phyloP scores from a whole-genome alignment of 1,140 invertebrate genomes.

The Drosophila lacteicornis region DNA sequence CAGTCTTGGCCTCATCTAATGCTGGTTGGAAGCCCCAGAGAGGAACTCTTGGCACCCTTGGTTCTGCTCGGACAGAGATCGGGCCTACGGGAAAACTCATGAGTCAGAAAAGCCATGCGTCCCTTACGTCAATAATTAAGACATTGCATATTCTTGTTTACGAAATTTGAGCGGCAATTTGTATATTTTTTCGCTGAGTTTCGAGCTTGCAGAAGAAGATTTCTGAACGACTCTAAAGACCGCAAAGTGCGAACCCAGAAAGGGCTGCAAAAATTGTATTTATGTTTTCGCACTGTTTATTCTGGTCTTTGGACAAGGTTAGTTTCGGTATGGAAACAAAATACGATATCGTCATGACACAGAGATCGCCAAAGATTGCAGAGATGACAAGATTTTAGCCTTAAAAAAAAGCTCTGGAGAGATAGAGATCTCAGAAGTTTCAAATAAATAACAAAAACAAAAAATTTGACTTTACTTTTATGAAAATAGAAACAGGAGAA shows the following conservation, averaged over 20 bases:
- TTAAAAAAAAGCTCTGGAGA: background rate
- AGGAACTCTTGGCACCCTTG: constrained; percentile 14
- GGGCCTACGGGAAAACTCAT: constrained; percentile 26
- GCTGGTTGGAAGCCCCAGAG: constrained; percentile 34
- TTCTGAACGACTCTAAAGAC: constrained; percentile 31
- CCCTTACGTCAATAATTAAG: constrained; percentile 66
- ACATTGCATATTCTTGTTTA: constrained; percentile 75
- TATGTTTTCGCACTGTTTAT: constrained; percentile 27
- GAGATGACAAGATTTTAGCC: background rate
- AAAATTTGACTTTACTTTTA: no score
- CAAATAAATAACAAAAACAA: background rate
- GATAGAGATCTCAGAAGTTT: background rate
- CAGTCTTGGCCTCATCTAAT: constrained; percentile 19
- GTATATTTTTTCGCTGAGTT: constrained; percentile 66
- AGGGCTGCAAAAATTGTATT: constrained; percentile 18
- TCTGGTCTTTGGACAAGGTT: constrained; percentile 33
- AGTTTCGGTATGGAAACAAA: background rate
- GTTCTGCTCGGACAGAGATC: constrained; percentile 20
- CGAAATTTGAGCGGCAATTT: constrained; percentile 65
- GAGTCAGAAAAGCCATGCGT: constrained; percentile 38
- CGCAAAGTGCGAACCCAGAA: constrained; percentile 33
- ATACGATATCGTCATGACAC: background rate
- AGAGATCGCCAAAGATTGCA: background rate
- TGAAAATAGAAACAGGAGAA: background rate
- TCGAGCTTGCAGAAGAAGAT: constrained; percentile 16